Conservation (phyloP, 2,797 vertebrate genomes). For the Tokudaia muenninki region DNA sequence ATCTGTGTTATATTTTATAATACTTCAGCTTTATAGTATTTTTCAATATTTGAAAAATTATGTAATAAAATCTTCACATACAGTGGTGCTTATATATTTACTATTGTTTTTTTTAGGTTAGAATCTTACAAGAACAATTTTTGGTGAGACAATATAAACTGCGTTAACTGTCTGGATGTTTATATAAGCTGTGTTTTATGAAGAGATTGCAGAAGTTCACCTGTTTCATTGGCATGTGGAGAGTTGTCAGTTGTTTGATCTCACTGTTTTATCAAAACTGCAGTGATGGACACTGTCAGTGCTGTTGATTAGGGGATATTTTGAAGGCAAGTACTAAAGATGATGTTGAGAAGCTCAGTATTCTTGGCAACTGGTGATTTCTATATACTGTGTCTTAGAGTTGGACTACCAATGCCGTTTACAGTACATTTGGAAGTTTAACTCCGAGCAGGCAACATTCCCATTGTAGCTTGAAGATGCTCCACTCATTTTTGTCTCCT, state of each 20-base stretch:
- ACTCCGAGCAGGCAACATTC: not conserved
- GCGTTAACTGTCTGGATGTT: not conserved
- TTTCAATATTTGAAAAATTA: constrained; percentile 47
- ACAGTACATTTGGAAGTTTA: not conserved
- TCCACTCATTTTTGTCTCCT: not conserved
- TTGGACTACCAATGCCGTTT: not conserved
- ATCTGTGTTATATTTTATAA: constrained; percentile 50
- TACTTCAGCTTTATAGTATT: not conserved
- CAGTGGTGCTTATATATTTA: constrained; percentile 13
- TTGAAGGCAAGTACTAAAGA: not conserved
- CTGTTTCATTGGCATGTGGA: accelerated
- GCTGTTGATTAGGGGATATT: not conserved
- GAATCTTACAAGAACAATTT: not conserved
- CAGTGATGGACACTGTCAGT: not conserved
- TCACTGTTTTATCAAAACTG: not conserved
- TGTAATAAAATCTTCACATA: constrained; percentile 28
- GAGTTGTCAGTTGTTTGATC: not conserved
- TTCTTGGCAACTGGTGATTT: not conserved
- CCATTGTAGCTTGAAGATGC: not conserved
- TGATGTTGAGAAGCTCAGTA: not conserved
- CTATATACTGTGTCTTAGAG: not conserved
- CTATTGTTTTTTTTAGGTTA: constrained; percentile 34
- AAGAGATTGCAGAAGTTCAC: not conserved
- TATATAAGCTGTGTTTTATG: not conserved
- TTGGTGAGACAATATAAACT: not conserved